These are phyloP conservation scores for Gerris buenoi DNA, from an alignment of 1,140 invertebrate genomes.

Conservation along the genomic window DNA sequence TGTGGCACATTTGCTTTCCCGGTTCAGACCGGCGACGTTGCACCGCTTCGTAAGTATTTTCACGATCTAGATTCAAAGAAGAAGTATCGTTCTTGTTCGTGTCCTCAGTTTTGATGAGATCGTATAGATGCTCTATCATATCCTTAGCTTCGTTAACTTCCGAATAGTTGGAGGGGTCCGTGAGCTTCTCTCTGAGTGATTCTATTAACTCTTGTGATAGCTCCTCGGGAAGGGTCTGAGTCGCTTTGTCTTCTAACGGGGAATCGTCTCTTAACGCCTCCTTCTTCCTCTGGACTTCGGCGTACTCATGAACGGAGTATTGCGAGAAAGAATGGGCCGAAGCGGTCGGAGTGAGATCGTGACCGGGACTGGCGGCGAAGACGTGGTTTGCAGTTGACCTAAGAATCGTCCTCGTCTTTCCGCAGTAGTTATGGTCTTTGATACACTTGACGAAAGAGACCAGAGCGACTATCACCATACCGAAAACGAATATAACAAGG, in stretches of 20 bases:
- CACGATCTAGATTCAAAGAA: constrained; percentile 24
- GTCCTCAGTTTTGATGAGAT: constrained; percentile 57
- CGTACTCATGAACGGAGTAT: constrained; percentile 45
- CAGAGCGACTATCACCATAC: constrained; percentile 34
- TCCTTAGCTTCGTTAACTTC: constrained; percentile 55
- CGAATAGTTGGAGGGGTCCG: constrained; percentile 55
- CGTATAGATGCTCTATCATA: constrained; percentile 62
- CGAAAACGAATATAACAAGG: constrained; percentile 34
- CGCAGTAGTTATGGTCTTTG: constrained; percentile 36
- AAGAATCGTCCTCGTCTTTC: constrained; percentile 25
- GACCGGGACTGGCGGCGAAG: constrained; percentile 23
- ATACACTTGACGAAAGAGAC: constrained; percentile 37
- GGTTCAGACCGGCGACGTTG: constrained; percentile 15
- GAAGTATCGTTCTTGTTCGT: constrained; percentile 40
- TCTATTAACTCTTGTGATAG: constrained; percentile 54
- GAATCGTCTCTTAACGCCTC: constrained; percentile 24
- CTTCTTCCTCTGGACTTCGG: constrained; percentile 33
- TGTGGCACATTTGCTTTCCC: constrained; percentile 29
- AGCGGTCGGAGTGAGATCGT: constrained; percentile 31
- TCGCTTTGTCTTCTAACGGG: constrained; percentile 42
- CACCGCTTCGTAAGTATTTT: constrained; percentile 41
- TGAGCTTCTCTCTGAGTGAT: constrained; percentile 46
- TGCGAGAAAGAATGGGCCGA: constrained; percentile 43
- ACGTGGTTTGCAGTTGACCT: constrained; percentile 26
- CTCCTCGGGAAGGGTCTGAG: constrained; percentile 55